phyloP scores from a whole-genome alignment of 2,113 vertebrate species.

The Lutjanus erythropterus region DNA sequence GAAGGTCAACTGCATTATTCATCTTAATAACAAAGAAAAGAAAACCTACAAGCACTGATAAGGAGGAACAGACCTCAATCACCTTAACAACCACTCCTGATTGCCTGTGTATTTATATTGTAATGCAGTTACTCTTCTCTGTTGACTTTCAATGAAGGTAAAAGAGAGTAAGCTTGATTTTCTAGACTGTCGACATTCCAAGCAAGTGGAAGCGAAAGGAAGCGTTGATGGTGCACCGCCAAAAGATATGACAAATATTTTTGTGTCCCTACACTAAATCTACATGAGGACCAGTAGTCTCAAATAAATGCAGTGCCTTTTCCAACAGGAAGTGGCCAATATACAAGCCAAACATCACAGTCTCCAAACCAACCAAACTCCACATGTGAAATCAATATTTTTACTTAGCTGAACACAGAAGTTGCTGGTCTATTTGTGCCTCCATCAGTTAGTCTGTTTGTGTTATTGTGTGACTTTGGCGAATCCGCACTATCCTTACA shows the following conservation, averaged over 20 bases:
- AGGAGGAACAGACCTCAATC: not conserved
- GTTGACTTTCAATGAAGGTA: not conserved
- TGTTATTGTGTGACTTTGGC: no score
- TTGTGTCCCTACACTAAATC: not conserved
- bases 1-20: constrained; percentile 13
- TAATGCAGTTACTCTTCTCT: not conserved
- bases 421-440: no score
- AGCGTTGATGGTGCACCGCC: not conserved
- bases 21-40: not conserved
- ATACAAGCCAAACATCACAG: no score
- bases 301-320: not conserved
- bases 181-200: constrained; percentile 29
- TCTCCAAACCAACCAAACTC: no score
- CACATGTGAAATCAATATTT: no score
- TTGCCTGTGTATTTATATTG: not conserved
- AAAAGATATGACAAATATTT: not conserved
- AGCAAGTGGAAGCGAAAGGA: not conserved
- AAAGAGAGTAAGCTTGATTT: not conserved
- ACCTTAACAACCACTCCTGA: not conserved
- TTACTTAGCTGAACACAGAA: no score
- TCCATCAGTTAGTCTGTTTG: no score
- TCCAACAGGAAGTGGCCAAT: no score
- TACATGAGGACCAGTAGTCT: not conserved
- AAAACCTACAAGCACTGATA: not conserved
- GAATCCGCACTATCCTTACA: no score